Conservation (phyloP, 2,888 invertebrate genomes). For the Entomobrya proxima region DNA sequence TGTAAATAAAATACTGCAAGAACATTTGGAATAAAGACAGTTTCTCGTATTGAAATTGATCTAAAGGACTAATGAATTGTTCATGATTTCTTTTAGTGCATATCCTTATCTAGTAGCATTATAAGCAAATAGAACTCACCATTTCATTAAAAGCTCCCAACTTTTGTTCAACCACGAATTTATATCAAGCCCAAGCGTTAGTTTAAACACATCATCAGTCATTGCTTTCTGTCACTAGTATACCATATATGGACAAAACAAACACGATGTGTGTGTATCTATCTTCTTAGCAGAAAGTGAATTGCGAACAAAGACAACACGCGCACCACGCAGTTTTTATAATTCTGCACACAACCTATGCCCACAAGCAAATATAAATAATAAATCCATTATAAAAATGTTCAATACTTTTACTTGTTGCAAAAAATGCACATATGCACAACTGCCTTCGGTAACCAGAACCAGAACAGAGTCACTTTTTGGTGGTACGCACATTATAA, state of each 20-base stretch:
- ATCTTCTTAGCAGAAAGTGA: neutral
- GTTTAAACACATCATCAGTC: neutral
- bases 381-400: neutral
- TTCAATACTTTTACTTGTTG: neutral
- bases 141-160: neutral
- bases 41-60: constrained; percentile 33
- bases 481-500: neutral
- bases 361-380: constrained; percentile 12
- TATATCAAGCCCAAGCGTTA: neutral
- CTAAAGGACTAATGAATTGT: too few relatives aligned
- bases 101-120: neutral
- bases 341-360: neutral
- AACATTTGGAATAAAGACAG: constrained; percentile 55
- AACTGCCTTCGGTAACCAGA: neutral
- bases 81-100: neutral
- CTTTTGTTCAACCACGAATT: neutral
- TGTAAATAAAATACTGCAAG: constrained; percentile 9
- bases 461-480: too few relatives aligned
- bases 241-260: constrained; percentile 20
- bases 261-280: neutral
- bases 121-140: neutral
- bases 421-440: neutral
- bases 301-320: neutral
- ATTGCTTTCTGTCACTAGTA: neutral
- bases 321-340: neutral